Evolutionary conservation across 92 coral and sea anemone genomes (phyloP).

Genomic region (Parazoanthus swiftii): DNA sequence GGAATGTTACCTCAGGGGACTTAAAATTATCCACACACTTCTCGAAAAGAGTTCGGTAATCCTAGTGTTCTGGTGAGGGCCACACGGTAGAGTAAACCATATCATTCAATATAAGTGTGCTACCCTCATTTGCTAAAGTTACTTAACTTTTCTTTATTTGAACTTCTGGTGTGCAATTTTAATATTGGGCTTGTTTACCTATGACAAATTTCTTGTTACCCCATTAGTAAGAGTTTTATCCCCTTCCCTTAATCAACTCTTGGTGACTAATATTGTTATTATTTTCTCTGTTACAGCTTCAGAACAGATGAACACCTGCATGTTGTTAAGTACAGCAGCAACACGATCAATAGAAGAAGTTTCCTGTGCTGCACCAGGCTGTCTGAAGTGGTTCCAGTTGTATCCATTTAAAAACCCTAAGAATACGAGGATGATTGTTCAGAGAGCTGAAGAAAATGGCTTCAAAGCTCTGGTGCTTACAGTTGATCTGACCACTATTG

Average conservation of each 20-base stretch:
- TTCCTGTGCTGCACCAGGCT: constrained; percentile 42
- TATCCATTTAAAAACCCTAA: constrained; percentile 14
- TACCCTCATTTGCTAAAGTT: too few species aligned
- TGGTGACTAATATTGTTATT: background rate
- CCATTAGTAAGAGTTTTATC: background rate
- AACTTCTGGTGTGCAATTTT: too few species aligned
- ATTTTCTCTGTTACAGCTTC: constrained; percentile 51
- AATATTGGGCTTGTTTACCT: too few species aligned
- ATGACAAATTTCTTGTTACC: too few species aligned
- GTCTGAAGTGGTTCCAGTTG: constrained; percentile 63
- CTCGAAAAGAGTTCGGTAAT: too few species aligned
- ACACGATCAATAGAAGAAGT: constrained; percentile 64
- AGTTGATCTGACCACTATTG: constrained; percentile 55
- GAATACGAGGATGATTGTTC: constrained; percentile 22
- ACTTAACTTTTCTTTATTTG: too few species aligned
- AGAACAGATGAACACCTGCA: constrained; percentile 48
- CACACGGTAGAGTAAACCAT: too few species aligned
- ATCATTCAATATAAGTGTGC: too few species aligned
- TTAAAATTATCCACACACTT: too few species aligned
- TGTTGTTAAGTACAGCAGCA: constrained; percentile 50
- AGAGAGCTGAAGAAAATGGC: constrained; percentile 66
- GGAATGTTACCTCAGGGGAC: too few species aligned
- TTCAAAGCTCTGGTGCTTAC: constrained; percentile 73
- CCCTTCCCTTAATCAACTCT: too few species aligned
- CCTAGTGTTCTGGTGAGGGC: too few species aligned